Base-by-base conservation (phyloP, 2,888 invertebrate genomes). In the Hirtodrosophila alboralis region DNA sequence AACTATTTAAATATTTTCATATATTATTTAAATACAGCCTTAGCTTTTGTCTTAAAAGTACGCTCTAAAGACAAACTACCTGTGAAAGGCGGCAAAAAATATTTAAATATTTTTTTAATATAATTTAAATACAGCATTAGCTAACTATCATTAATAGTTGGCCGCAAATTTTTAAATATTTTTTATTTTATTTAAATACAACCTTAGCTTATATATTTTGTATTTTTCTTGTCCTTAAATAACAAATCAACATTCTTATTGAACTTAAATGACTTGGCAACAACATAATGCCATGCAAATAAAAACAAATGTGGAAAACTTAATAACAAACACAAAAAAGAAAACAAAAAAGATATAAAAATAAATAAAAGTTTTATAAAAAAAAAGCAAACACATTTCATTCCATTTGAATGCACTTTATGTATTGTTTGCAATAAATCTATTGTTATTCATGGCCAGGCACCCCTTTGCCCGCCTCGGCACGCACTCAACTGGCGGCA, bases 351-450 rank as follows among this genome's bases (percentile, higher is more conserved):
- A 1, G 3, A 13, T n/a, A 21, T 31, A 2, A 3, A 47, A 23
- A 52, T 16, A 37, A 40, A 34, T 49, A 18, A 52, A 30, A 36
- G 40, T 49, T 18, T 37, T 47, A 43, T 58, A 51, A 34, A 47
- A 48, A 34, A 47, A 48, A 47, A 49, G 31, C 52, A 62, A 74
- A 74, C 38, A 62, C 66, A 60, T 59, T 79, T 71, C 51, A 76
- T 74, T 70, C 69, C 60, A 67, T 64, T 83, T 69, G 76, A 85
- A 85, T 83, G 80, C 74, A 71, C 63, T 83, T 64, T 60, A 68
- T 85, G 68, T 80, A 63, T 86, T 84, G 84, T 80, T 83, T 80
- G 84, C 67, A 60, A 84, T 83, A 86, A 83, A 86, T 86, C 83
- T 71, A 81, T 79, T 81, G 84, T 81, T 79, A 70, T 84, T 80